Percentiles rank a stretch among this genome's conserved stretches.
These are phyloP conservation scores for Cynopterus brachyotis DNA, from an alignment of 2,113 vertebrate genomes.

Conservation along the genomic window DNA sequence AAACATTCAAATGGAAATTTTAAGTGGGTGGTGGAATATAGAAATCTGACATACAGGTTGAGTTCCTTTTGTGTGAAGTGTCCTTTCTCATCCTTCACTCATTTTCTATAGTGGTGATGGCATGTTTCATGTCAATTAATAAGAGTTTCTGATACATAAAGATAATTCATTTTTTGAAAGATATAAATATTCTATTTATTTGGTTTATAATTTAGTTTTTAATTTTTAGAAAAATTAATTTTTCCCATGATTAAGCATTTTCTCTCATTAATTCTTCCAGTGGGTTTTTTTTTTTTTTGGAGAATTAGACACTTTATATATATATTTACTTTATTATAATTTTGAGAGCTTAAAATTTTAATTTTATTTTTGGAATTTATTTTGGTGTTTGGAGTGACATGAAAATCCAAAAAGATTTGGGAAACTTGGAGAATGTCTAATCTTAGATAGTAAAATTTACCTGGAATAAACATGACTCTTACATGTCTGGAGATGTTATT, in stretches of 20 bases:
- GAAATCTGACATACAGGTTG: not conserved
- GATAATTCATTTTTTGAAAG: not conserved
- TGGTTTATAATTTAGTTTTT: conserved; percentile 4
- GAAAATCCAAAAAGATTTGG: not conserved
- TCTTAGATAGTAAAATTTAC: not conserved
- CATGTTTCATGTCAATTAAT: not conserved
- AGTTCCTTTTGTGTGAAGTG: not conserved
- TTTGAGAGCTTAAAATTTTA: conserved; percentile 1
- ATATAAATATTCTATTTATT: not conserved
- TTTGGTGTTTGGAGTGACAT: not conserved
- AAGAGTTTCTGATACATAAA: not conserved
- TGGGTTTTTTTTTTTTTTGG: not conserved
- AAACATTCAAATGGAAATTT: not conserved
- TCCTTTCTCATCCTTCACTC: not conserved
- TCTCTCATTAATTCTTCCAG: not conserved
- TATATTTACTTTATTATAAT: not conserved
- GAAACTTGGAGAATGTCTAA: not conserved
- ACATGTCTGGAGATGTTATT: not conserved
- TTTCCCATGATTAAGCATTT: not conserved
- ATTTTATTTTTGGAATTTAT: conserved; percentile 17
- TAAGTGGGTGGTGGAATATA: not conserved
- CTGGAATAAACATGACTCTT: not conserved
- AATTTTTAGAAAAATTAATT: not conserved
- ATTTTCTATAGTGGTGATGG: not conserved
- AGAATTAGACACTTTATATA: not conserved